Evolutionary conservation across 1,140 invertebrate species (phyloP).

Genomic region (Drosophila sp.): DNA sequence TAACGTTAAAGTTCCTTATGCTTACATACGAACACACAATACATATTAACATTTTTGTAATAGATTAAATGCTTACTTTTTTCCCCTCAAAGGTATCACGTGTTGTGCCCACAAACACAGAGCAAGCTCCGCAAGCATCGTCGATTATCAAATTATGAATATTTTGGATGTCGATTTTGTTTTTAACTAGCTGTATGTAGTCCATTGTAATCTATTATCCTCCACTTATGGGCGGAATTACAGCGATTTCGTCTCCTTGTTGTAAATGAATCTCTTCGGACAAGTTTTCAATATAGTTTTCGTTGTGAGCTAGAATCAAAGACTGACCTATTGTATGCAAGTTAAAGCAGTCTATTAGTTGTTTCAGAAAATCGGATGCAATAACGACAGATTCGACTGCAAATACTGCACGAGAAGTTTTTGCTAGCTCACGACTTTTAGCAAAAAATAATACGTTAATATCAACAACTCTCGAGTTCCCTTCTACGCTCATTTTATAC

Average conservation of each 20-base stretch:
- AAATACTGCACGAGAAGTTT: slow-evolving; percentile 86
- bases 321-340: slow-evolving; percentile 89
- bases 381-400: slow-evolving; percentile 85
- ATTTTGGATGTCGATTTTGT: slow-evolving; percentile 89
- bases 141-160: slow-evolving; percentile 89
- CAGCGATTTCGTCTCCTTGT: slow-evolving; percentile 90
- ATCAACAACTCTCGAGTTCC: slow-evolving; percentile 61
- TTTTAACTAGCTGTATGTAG: slow-evolving; percentile 88
- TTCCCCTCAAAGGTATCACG: slow-evolving; percentile 95
- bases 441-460: slow-evolving; percentile 94
- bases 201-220: slow-evolving; percentile 88
- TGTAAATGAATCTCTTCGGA: slow-evolving; percentile 86
- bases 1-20: too few species aligned
- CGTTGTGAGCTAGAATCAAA: slow-evolving; percentile 92
- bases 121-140: slow-evolving; percentile 93
- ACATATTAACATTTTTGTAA: too few species aligned
- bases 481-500: slow-evolving; percentile 41
- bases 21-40: too few species aligned
- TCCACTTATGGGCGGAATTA: slow-evolving; percentile 95
- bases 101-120: slow-evolving; percentile 96
- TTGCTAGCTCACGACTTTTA: slow-evolving; percentile 92
- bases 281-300: slow-evolving; percentile 88
- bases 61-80: slow-evolving; percentile 86
- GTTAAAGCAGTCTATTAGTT: slow-evolving; percentile 86
- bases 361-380: slow-evolving; percentile 86